phyloP scores from a whole-genome alignment of 1,140 invertebrate genomes.

The Proales similis region DNA sequence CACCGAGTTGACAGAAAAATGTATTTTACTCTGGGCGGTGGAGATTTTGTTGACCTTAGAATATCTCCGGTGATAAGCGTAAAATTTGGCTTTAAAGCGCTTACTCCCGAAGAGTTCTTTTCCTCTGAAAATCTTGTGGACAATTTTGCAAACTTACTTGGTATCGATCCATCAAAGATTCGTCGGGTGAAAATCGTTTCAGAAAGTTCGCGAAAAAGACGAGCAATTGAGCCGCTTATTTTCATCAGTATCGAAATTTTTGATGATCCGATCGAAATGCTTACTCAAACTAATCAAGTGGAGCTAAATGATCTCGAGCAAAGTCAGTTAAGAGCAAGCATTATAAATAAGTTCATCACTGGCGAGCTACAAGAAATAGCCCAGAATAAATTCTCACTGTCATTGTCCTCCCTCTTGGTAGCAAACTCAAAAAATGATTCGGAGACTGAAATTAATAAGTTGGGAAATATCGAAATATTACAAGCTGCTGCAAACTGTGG shows the following conservation, averaged over 20 bases:
- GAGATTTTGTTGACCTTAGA: slow-evolving; percentile 18
- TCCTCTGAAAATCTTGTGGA: background rate
- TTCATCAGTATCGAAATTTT: background rate
- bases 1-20: background rate
- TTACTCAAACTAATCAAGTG: background rate
- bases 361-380: slow-evolving; percentile 5
- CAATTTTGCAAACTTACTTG: slow-evolving; percentile 11
- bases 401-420: background rate
- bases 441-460: background rate
- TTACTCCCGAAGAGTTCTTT: slow-evolving; percentile 9
- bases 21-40: background rate
- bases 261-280: slow-evolving; percentile 5
- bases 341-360: background rate
- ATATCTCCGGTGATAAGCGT: slow-evolving; percentile 10
- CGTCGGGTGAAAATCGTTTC: background rate
- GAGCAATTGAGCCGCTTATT: background rate
- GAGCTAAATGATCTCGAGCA: background rate
- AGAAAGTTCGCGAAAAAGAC: background rate
- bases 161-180: background rate
- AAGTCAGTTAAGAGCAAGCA: background rate
- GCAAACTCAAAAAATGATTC: slow-evolving; percentile 27
- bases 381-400: background rate
- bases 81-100: background rate
- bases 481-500: slow-evolving; percentile 3
- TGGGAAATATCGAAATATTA: background rate